Conservation (phyloP, 2,113 vertebrate species). For the Perca flavescens region DNA sequence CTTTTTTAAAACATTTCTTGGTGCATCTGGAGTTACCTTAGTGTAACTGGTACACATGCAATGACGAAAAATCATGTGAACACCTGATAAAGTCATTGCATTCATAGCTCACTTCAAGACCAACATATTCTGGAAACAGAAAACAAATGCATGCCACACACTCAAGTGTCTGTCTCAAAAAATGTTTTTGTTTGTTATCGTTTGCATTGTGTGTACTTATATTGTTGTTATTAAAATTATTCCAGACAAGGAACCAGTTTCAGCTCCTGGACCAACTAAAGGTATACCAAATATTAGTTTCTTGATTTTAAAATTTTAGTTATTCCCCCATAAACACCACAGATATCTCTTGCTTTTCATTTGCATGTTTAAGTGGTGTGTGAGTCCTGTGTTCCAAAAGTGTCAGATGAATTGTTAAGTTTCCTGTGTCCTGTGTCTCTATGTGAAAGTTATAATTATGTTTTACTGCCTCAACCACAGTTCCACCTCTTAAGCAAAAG, state of each 20-base stretch:
- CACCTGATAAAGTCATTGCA: background rate
- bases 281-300: constrained; percentile 81
- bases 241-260: constrained; percentile 86
- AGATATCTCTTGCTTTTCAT: background rate
- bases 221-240: constrained; percentile 66
- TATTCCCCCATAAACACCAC: background rate
- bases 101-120: background rate
- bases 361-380: constrained; percentile 19
- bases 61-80: background rate
- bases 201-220: constrained; percentile 36
- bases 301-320: background rate
- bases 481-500: constrained; percentile 81
- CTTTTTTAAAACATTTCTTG: background rate
- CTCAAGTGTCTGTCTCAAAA: background rate
- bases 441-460: constrained; percentile 81
- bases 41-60: background rate
- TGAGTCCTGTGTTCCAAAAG: constrained; percentile 41
- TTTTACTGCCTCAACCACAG: constrained; percentile 66
- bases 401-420: constrained; percentile 58
- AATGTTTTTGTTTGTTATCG: no score
- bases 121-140: background rate
- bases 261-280: constrained; percentile 91
- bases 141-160: background rate
- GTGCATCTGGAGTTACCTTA: background rate
- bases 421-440: constrained; percentile 48